Conservation (phyloP, 2,113 vertebrate genomes). For the Megaleporinus macrocephalus region DNA sequence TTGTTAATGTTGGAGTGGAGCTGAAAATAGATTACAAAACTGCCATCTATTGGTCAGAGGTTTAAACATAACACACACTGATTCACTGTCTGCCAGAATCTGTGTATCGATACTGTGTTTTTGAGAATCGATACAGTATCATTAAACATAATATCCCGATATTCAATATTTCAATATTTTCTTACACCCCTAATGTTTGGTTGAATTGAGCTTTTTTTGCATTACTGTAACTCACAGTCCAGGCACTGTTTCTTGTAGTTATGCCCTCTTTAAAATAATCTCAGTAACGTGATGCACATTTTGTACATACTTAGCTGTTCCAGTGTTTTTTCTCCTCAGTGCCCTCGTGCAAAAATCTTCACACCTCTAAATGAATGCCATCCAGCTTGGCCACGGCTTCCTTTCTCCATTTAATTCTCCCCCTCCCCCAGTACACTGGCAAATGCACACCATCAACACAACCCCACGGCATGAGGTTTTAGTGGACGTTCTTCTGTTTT, state of each 20-base stretch:
- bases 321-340: neutral
- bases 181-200: too few species aligned
- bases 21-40: too few species aligned
- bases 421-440: slow-evolving; percentile 7
- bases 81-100: too few species aligned
- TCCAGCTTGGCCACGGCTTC: neutral
- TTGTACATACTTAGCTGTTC: neutral
- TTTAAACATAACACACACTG: too few species aligned
- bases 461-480: slow-evolving; percentile 12
- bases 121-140: too few species aligned
- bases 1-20: too few species aligned
- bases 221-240: too few species aligned
- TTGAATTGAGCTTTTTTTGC: too few species aligned
- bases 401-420: slow-evolving; percentile 15
- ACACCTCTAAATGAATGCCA: neutral
- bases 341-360: neutral
- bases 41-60: too few species aligned
- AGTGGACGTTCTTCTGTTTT: neutral
- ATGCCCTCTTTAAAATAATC: neutral
- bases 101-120: too few species aligned
- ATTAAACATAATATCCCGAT: too few species aligned
- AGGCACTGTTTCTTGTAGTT: neutral
- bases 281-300: neutral
- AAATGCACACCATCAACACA: neutral
- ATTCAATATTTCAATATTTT: too few species aligned